Conservation (phyloP, 1,140 invertebrate genomes). For the Orussus abietinus region DNA sequence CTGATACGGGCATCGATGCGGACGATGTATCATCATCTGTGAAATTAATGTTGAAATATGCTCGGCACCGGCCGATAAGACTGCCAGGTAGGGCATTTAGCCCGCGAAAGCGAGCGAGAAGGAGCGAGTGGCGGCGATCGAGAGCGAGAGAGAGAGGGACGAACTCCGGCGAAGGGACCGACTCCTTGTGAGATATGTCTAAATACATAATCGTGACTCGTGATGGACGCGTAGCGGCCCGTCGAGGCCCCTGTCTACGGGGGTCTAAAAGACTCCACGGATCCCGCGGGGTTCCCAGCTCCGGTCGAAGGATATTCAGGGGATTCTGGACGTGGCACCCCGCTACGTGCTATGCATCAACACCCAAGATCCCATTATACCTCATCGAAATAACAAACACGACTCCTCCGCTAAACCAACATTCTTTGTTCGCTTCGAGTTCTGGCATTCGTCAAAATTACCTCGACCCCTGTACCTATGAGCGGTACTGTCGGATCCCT, state of each 20-base stretch:
- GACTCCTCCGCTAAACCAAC: constrained; percentile 45
- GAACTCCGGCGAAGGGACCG: constrained; percentile 10
- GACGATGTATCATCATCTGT: constrained; percentile 43
- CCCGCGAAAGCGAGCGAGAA: constrained; percentile 12
- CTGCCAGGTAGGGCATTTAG: constrained; percentile 2
- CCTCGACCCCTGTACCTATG: constrained; percentile 4
- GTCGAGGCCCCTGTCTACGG: constrained; percentile 45
- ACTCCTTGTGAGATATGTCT: constrained; percentile 39
- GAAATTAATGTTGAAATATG: constrained; percentile 45
- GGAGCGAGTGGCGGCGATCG: constrained; percentile 15
- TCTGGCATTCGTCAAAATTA: constrained; percentile 48
- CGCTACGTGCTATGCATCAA: constrained; percentile 52
- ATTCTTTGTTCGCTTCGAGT: constrained; percentile 45
- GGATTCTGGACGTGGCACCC: constrained; percentile 36
- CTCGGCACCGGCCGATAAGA: constrained; percentile 30
- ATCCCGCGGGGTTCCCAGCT: constrained; percentile 5
- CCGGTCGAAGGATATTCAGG: constrained; percentile 18
- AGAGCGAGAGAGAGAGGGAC: constrained; percentile 24
- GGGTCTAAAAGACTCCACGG: constrained; percentile 32
- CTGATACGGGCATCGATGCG: constrained; percentile 30
- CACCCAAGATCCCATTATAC: constrained; percentile 50
- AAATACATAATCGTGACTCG: constrained; percentile 48
- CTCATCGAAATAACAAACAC: constrained; percentile 53
- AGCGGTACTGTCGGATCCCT: no score
- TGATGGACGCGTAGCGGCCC: constrained; percentile 49